Percentiles rank a stretch among this genome's conserved stretches.
Evolutionary conservation across 1,140 invertebrate species (phyloP).

Genomic region (Sweltsa coloradensis): DNA sequence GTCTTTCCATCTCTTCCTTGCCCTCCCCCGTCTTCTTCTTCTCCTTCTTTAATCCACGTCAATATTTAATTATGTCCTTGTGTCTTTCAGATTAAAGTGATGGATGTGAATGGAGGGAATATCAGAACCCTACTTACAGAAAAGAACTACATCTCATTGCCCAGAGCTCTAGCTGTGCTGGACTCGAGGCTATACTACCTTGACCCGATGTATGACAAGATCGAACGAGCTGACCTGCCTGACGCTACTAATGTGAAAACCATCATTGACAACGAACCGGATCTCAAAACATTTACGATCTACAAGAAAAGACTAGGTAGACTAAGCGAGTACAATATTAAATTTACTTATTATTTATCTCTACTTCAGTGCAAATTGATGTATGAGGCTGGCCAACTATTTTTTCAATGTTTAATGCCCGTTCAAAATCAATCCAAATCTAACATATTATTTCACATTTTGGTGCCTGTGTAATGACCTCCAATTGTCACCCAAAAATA

Average conservation of each 20-base stretch:
- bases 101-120: constrained; percentile 64
- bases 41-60: neutral
- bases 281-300: constrained; percentile 78
- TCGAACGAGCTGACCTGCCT: constrained; percentile 76
- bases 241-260: constrained; percentile 62
- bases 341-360: too few species aligned
- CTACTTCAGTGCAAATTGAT: too few species aligned
- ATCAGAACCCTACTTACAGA: constrained; percentile 53
- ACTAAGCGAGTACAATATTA: constrained; percentile 8
- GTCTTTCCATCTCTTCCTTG: too few species aligned
- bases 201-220: constrained; percentile 81
- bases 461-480: too few species aligned
- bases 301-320: constrained; percentile 68
- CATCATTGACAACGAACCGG: constrained; percentile 73
- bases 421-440: too few species aligned
- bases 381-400: too few species aligned
- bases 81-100: constrained; percentile 43
- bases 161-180: constrained; percentile 72
- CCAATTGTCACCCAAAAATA: too few species aligned
- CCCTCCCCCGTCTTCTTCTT: neutral
- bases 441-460: too few species aligned
- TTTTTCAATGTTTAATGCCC: too few species aligned
- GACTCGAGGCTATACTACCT: constrained; percentile 77
- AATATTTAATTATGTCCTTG: constrained; percentile 2
- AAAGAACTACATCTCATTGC: constrained; percentile 54